Base-by-base conservation (phyloP, 92 coral and sea anemone species). In the Anthopleura xanthogrammica region DNA sequence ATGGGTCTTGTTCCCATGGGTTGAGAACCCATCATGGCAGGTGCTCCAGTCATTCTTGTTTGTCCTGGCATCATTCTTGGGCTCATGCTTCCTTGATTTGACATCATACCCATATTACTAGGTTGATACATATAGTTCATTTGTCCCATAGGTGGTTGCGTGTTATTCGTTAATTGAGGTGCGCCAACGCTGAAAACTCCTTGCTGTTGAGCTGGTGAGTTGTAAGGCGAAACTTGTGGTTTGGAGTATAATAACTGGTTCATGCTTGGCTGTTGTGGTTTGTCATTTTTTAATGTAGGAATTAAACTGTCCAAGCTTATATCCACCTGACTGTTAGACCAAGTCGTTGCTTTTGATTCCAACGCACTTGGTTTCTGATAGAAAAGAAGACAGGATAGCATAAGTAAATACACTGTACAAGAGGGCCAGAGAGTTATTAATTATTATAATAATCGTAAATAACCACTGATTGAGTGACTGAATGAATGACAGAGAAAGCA, bases 311-410 rank as follows among this genome's bases (percentile, higher is more conserved):
- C 99, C 54, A 96, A 88, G 75, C 97, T 96, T 58, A 96, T 96
- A 84, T 96, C 93, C 5, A 96, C 99, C 71, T 87, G 93, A 87
- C 99, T 96, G 88, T 96, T 91, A 12, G 99, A 96, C 99, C 99
- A 96, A 41, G 98, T 96, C 72, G 99, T 92, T 76, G 94, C 83
- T 73, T 90, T 94, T 16, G 94, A 85, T 4, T 86, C n/a, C 10
- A 78, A 5, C 36, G 81, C 68, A 54, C 76, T 82, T 16, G 65
- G 76, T 79, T 78, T 82, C 29, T 85, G 79, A 72, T 78, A 71
- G 24, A 54, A 19, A 13, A 20, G 36, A 29, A 29, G 4, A 60
- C 74, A 52, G 19, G 24, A 72, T 5, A 52, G 12, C 60, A 65
- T 62, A 22, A 62, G 5, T 20, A 62, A 8, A 62, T 23, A 20